phyloP scores from a whole-genome alignment of 2,113 vertebrate species.

The Toxotes chatareus region DNA sequence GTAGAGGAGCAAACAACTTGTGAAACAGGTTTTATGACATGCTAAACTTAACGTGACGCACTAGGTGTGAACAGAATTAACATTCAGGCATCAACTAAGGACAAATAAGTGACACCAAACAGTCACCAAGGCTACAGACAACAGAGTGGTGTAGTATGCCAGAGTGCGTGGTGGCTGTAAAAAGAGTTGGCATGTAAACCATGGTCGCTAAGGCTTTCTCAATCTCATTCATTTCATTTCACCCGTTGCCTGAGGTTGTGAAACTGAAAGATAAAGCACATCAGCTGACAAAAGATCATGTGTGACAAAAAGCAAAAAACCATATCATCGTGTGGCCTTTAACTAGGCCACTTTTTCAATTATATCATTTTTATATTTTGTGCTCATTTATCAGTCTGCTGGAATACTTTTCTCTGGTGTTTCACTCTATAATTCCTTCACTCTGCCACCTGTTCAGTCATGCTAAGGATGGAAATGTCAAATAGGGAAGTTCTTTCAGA shows the following conservation, averaged over 20 bases:
- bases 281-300: constrained; percentile 36
- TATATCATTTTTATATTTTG: constrained; percentile 19
- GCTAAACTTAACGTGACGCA: neutral
- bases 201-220: constrained; percentile 25
- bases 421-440: neutral
- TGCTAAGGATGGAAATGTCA: too few species aligned
- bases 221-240: constrained; percentile 52
- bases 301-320: constrained; percentile 17
- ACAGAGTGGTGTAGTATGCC: constrained; percentile 9
- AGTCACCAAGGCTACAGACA: constrained; percentile 52
- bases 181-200: constrained; percentile 36
- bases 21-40: constrained; percentile 20
- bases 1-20: neutral
- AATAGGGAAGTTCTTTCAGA: too few species aligned
- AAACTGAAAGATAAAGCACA: constrained; percentile 72
- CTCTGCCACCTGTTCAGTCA: neutral
- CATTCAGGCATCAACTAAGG: neutral
- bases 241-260: constrained; percentile 49
- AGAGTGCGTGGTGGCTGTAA: constrained; percentile 14
- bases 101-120: neutral
- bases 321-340: constrained; percentile 11
- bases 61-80: constrained; percentile 1
- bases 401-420: neutral
- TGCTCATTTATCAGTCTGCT: neutral
- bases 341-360: neutral